Evolutionary conservation across 2,888 invertebrate genomes (phyloP).

Genomic region (Vanessa cardui): DNA sequence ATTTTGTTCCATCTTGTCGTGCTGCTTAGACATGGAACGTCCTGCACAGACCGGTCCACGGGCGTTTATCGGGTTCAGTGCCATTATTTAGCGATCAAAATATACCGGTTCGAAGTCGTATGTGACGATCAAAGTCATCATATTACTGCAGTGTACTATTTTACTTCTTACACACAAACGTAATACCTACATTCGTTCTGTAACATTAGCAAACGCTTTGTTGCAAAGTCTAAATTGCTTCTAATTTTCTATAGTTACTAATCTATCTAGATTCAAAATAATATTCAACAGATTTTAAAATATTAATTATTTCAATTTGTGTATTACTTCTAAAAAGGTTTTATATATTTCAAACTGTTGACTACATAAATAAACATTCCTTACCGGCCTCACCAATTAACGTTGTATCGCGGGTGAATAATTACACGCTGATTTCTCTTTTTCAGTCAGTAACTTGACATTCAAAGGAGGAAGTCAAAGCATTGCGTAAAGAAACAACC

Average conservation of each 20-base stretch:
- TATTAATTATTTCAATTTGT: too few species aligned
- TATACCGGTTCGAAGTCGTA: conserved; percentile 37
- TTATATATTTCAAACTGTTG: not conserved
- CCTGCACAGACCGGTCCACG: conserved; percentile 38
- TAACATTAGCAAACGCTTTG: not conserved
- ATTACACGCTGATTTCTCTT: too few species aligned
- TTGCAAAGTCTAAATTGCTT: not conserved
- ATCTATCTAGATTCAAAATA: too few species aligned
- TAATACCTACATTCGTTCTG: not conserved
- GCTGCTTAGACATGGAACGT: conserved; percentile 32
- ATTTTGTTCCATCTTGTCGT: conserved; percentile 34
- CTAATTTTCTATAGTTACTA: too few species aligned
- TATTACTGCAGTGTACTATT: conserved; percentile 13
- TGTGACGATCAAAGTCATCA: conserved; percentile 31
- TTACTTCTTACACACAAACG: conserved; percentile 3
- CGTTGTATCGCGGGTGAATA: too few species aligned
- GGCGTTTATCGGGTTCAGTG: conserved; percentile 39
- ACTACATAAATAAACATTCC: not conserved
- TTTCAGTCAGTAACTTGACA: too few species aligned
- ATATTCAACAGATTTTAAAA: too few species aligned
- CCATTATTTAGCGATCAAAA: conserved; percentile 41
- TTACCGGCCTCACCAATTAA: not conserved
- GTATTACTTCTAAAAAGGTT: not conserved
- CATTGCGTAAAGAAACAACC: too few species aligned
- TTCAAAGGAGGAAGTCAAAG: too few species aligned